Percentiles rank a stretch among this genome's conserved stretches.
These are phyloP conservation scores for Rhea pennata DNA, from an alignment of 2,113 vertebrate genomes.

Conservation along the genomic window DNA sequence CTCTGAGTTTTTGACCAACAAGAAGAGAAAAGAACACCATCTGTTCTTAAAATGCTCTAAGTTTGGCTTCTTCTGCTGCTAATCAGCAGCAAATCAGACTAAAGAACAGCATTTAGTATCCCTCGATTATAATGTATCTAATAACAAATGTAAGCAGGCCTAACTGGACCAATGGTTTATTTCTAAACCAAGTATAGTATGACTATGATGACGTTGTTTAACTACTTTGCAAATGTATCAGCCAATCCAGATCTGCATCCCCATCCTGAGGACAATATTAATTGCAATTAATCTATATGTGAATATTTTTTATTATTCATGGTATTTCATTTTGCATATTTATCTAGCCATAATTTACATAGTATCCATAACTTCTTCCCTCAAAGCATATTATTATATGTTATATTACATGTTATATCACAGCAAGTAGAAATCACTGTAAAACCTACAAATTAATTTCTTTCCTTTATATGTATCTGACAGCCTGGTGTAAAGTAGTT, in stretches of 20 bases:
- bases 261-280: background rate
- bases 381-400: background rate
- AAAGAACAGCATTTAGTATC: constrained; percentile 29
- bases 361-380: background rate
- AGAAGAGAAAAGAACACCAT: constrained; percentile 65
- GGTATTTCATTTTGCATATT: background rate
- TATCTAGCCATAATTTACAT: background rate
- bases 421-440: background rate
- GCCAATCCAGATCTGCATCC: background rate
- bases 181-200: background rate
- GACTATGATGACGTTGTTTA: background rate
- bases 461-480: background rate
- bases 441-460: background rate
- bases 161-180: background rate
- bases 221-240: background rate
- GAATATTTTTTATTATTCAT: background rate
- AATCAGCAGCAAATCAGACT: constrained; percentile 47
- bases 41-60: constrained; percentile 65
- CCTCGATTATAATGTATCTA: constrained; percentile 1
- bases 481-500: background rate
- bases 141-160: constrained; percentile 17
- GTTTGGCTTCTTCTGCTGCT: constrained; percentile 45
- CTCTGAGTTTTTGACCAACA: constrained; percentile 61
- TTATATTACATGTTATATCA: background rate
- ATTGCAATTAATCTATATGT: background rate